Evolutionary conservation across 1,140 invertebrate species (phyloP).

Genomic region (Drosophila asahinai): DNA sequence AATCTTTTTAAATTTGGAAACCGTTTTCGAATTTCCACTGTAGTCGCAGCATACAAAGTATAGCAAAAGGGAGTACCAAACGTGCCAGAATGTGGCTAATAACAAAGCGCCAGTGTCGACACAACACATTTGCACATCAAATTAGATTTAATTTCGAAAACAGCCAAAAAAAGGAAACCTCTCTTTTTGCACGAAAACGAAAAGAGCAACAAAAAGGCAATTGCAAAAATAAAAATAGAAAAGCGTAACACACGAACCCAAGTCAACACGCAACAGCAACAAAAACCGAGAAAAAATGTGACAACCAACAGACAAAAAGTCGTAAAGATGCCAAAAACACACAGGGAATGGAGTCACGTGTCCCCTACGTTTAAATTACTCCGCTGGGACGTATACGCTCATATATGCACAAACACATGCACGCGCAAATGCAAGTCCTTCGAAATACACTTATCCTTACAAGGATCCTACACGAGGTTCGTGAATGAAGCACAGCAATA

Average conservation of each 20-base stretch:
- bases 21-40: slow-evolving; percentile 7
- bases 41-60: slow-evolving; percentile 11
- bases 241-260: slow-evolving; percentile 12
- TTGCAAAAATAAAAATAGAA: slow-evolving; percentile 24
- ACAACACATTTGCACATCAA: slow-evolving; percentile 60
- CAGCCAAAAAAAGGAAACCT: slow-evolving; percentile 22
- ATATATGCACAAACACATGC: slow-evolving; percentile 13
- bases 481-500: slow-evolving; percentile 24
- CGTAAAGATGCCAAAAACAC: slow-evolving; percentile 58
- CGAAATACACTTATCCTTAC: slow-evolving; percentile 22
- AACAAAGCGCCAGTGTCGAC: slow-evolving; percentile 36
- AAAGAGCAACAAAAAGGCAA: slow-evolving; percentile 10
- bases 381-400: slow-evolving; percentile 37
- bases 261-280: slow-evolving; percentile 38
- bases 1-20: neutral
- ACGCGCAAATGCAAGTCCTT: slow-evolving; percentile 19
- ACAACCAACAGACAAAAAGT: slow-evolving; percentile 53
- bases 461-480: slow-evolving; percentile 3
- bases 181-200: slow-evolving; percentile 12
- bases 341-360: slow-evolving; percentile 69
- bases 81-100: slow-evolving; percentile 41
- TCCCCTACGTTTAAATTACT: slow-evolving; percentile 46
- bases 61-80: slow-evolving; percentile 7
- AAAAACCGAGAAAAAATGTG: slow-evolving; percentile 54
- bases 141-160: slow-evolving; percentile 73